Evolutionary conservation across 2,888 invertebrate genomes (phyloP), one percentile per base, ranked within the genome.

Genomic region (Calephelis perditalis): DNA sequence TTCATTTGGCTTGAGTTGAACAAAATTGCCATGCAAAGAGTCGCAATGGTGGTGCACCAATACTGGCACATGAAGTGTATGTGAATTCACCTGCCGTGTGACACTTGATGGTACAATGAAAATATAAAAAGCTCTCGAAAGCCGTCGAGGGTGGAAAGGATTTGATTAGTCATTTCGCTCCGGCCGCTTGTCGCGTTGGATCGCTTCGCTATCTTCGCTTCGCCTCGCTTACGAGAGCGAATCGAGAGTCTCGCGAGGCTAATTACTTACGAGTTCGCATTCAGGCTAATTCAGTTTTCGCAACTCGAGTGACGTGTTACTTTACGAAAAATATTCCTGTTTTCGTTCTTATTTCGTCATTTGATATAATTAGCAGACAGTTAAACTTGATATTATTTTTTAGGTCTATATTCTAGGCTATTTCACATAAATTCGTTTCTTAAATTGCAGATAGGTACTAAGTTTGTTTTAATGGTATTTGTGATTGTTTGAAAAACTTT

Each of bases 91-190:
- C 72, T 77, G 75, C 78, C 80, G 74, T 72, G 79, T 83, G 83
- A 86, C 83, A 85, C 86, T 87, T 81, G 81, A 85, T 77, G 74
- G 77, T 78, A 88, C 84, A 88, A 86, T 88, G 82, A 77, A 80
- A 86, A 87, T 86, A 86, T 86, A 87, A 86, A 87, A 87, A 84
- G 79, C 79, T 71, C 86, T 86, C 75, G 76, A 86, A 84, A 74
- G 67, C 79, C 79, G 84, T 76, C 72, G 84, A 82, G 86, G 79
- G 87, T 79, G 79, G 82, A 83, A 85, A 84, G 85, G 86, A 90
- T 90, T 90, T 90, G 90, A 90, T 90, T 90, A 90, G 88, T 85
- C 87, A 86, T 86, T 88, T 86, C 78, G 82, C 84, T 86, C 83
- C 70, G 72, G 79, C 78, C 76, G 81, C 78, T 75, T 71, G 76